Evolutionary conservation across 2,797 vertebrate species (phyloP).

Genomic region (Tiaroga cobitis): DNA sequence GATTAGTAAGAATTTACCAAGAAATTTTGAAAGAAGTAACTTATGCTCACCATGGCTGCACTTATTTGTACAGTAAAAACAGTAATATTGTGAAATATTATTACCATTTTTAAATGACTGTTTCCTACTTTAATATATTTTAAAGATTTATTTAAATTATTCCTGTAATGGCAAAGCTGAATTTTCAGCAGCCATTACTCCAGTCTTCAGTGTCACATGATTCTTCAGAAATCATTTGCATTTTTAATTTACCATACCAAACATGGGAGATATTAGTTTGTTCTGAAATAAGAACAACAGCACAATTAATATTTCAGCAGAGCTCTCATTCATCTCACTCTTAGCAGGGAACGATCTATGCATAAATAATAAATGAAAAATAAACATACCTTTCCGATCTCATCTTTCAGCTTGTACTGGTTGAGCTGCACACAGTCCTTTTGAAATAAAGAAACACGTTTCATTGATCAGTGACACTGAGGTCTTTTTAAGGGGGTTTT

Average conservation of each 20-base stretch:
- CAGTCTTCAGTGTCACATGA: background rate
- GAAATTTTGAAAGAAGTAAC: background rate
- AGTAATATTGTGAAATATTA: background rate
- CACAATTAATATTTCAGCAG: background rate
- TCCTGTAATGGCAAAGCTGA: background rate
- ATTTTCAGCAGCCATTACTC: background rate
- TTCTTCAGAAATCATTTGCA: background rate
- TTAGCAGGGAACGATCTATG: slow-evolving; percentile 9
- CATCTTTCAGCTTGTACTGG: slow-evolving; percentile 98
- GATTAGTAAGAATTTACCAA: background rate
- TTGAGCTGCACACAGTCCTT: slow-evolving; percentile 99
- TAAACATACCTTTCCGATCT: slow-evolving; percentile 93
- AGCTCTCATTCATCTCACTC: slow-evolving; percentile 22
- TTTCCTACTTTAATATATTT: background rate
- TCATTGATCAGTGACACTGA: background rate
- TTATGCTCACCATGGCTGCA: background rate
- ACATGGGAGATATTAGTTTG: background rate
- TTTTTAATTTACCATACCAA: background rate
- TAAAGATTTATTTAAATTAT: background rate
- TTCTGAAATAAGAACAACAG: background rate
- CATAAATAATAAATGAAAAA: slow-evolving; percentile 57
- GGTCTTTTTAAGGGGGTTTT: background rate
- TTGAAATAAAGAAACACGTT: slow-evolving; percentile 32
- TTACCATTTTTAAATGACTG: background rate
- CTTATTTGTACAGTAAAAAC: background rate